A percentile compares a stretch with the other conserved stretches of the same genome.
phyloP scores from a whole-genome alignment of 2,888 invertebrate genomes.

The Tethea ocularis region DNA sequence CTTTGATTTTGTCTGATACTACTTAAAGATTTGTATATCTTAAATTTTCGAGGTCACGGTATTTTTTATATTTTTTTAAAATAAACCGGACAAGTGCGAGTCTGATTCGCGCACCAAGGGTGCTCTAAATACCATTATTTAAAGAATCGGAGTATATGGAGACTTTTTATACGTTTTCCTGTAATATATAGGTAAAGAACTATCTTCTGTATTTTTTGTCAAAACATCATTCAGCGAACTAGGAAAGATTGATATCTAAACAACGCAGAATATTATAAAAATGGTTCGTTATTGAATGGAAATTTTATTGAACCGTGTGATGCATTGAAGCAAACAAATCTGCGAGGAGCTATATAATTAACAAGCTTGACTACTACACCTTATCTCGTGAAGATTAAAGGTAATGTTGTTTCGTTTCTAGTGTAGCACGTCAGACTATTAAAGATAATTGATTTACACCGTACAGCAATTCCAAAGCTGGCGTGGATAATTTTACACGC shows the following conservation, averaged over 20 bases:
- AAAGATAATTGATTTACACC: no score
- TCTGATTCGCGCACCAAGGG: no score
- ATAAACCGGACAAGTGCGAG: no score
- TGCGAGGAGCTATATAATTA: constrained; percentile 34
- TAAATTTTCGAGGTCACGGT: no score
- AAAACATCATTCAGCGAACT: constrained; percentile 30
- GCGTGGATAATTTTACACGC: constrained; percentile 39
- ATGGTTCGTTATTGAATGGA: constrained; percentile 25
- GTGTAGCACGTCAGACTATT: constrained; percentile 28
- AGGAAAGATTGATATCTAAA: constrained; percentile 40
- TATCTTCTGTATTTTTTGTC: no score
- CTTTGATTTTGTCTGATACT: no score
- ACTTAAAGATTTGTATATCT: no score
- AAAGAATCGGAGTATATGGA: no score
- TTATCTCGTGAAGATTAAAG: constrained; percentile 42
- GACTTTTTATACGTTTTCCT: no score
- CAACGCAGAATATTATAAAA: constrained; percentile 36
- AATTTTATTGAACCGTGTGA: constrained; percentile 25
- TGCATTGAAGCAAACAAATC: constrained; percentile 26
- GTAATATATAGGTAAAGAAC: no score
- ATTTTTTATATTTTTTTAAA: no score
- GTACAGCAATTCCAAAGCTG: constrained; percentile 42
- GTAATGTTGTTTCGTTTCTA: constrained; percentile 44
- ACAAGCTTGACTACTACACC: constrained; percentile 40
- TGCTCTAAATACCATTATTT: no score